Conservation (phyloP, 2,888 invertebrate species). For the Plebejus melissa region DNA sequence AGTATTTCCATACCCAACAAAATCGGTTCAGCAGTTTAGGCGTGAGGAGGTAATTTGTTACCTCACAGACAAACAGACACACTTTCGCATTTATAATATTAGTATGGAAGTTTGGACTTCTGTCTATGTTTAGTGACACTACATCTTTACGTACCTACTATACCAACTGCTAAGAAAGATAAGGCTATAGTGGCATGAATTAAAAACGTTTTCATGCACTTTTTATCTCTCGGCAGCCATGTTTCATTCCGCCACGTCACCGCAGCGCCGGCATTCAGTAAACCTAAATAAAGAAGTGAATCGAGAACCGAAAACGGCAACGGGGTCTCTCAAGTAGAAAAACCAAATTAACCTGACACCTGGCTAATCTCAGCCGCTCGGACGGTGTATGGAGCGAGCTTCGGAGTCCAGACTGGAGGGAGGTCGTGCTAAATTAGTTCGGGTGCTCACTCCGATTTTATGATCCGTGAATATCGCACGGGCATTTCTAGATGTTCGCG, state of each 20-base stretch:
- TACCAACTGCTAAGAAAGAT: neutral
- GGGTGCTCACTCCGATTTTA: constrained; percentile 70
- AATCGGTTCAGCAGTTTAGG: too few species aligned
- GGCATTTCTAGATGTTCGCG: constrained; percentile 78
- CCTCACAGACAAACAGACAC: too few species aligned
- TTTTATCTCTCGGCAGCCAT: constrained; percentile 16
- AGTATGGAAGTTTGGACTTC: too few species aligned
- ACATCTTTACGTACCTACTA: neutral
- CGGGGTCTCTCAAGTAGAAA: constrained; percentile 50
- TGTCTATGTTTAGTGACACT: neutral
- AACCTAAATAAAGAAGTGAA: constrained; percentile 33
- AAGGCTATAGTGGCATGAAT: neutral
- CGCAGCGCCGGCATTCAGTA: constrained; percentile 24
- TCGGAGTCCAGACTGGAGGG: constrained; percentile 45
- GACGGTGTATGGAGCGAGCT: constrained; percentile 47
- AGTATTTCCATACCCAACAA: too few species aligned
- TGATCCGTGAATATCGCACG: constrained; percentile 78
- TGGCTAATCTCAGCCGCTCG: constrained; percentile 42
- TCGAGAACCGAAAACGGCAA: constrained; percentile 54
- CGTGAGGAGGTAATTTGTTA: too few species aligned
- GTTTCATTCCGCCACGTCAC: constrained; percentile 10
- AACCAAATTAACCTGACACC: constrained; percentile 61
- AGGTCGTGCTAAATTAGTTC: constrained; percentile 66
- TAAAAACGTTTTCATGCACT: neutral
- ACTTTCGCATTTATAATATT: too few species aligned